phyloP scores from a whole-genome alignment of 2,113 vertebrate species.

The Danionella cerebrum region DNA sequence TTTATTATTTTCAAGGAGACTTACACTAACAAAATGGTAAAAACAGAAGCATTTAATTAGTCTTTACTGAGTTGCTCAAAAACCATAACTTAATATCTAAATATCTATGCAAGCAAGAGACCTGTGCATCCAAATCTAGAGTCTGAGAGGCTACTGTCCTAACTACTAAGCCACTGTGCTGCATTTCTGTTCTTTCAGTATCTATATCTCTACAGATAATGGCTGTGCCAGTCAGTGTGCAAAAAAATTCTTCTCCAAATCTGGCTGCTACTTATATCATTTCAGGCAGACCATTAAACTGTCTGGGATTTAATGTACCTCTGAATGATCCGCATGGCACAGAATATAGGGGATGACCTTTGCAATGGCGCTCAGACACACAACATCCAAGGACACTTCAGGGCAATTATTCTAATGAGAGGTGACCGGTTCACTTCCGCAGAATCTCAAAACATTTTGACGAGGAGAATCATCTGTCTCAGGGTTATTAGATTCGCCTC shows the following conservation, averaged over 20 bases:
- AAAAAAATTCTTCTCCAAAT: conserved; percentile 53
- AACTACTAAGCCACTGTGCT: no score
- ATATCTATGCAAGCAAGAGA: no score
- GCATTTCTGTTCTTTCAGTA: no score
- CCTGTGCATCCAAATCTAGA: no score
- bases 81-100: no score
- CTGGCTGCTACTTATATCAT: conserved; percentile 29
- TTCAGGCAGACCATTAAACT: conserved; percentile 44
- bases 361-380: conserved; percentile 50
- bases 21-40: no score
- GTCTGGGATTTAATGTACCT: conserved; percentile 32
- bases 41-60: no score
- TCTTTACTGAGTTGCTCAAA: no score
- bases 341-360: conserved; percentile 52
- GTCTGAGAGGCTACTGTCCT: no score
- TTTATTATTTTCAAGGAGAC: no score
- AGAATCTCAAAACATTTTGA: conserved; percentile 25
- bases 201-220: no score
- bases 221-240: no score
- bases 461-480: conserved; percentile 13
- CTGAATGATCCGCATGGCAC: neutral
- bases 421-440: conserved; percentile 9
- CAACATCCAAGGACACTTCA: conserved; percentile 29
- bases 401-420: conserved; percentile 31
- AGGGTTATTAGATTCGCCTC: conserved; percentile 33